Conservation (phyloP, 2,888 invertebrate species). For the Trilocha varians region DNA sequence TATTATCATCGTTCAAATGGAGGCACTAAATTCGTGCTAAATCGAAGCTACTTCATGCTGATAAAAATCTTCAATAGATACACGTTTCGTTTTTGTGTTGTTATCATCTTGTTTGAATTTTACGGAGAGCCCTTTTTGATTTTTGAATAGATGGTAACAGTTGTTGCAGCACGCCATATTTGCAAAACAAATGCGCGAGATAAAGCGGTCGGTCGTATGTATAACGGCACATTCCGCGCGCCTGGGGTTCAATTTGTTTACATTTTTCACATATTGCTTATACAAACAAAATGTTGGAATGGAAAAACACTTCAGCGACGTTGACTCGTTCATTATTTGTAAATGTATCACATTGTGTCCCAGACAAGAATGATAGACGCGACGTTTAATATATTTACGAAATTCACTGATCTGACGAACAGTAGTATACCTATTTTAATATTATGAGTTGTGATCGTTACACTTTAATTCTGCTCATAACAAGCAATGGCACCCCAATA, state of each 20-base stretch:
- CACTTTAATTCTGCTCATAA: background rate
- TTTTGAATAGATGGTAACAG: slow-evolving; percentile 7
- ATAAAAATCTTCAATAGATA: background rate
- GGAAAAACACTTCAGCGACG: slow-evolving; percentile 27
- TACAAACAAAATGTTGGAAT: slow-evolving; percentile 40
- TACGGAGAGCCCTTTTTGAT: slow-evolving; percentile 3
- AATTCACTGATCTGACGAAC: background rate
- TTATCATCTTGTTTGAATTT: background rate
- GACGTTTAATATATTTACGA: background rate
- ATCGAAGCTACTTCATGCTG: too few relatives aligned
- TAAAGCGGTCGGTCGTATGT: slow-evolving; percentile 9
- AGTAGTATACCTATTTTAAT: background rate
- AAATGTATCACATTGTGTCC: slow-evolving; percentile 31
- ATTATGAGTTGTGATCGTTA: too few relatives aligned
- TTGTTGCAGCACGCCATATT: slow-evolving; percentile 18
- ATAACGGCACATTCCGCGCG: slow-evolving; percentile 27
- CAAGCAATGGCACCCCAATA: background rate
- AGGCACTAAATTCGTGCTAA: too few relatives aligned
- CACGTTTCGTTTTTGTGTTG: background rate
- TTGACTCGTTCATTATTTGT: slow-evolving; percentile 27
- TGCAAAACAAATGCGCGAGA: slow-evolving; percentile 16
- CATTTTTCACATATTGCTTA: slow-evolving; percentile 51
- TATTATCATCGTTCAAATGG: too few relatives aligned
- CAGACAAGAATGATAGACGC: slow-evolving; percentile 1
- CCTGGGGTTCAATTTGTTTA: slow-evolving; percentile 33